Evolutionary conservation across 2,888 invertebrate species (phyloP), one percentile per base, ranked within the genome.

Genomic region (Cataglyphis altisquamis): DNA sequence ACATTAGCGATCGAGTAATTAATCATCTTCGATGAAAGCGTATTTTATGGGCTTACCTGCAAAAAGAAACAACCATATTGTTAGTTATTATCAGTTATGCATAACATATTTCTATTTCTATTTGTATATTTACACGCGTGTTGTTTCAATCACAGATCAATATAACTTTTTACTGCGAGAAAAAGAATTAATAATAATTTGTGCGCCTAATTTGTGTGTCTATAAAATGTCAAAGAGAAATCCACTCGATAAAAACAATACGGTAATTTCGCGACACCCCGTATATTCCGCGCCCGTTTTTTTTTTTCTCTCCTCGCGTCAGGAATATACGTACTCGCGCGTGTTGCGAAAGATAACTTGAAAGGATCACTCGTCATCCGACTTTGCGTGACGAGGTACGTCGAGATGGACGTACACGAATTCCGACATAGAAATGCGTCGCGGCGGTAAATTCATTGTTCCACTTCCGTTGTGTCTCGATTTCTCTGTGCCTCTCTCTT

Each of bases 401-500:
- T 60, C 72, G 25, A 41, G 70, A 41, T 70, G 78, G 78, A 78
- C 57, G 68, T 41, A 32, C 60, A n/a, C 60, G 78, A 70, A 80
- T 70, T 70, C 72, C 78, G 60, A 36, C 83, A 70, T 57, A 55
- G 74, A 88, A 82, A 82, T 75, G 73, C 70, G 77, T 87, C 75
- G 80, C 77, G 62, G 45, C 32, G 68, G 83, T 80, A 82, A 85
- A 82, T 84, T 87, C 84, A 89, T 89, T 89, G 89, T 89, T 70
- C 84, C 75, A 85, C 83, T 89, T 87, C 89, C 89, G 89, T 82
- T 87, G 70, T 86, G 80, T 89, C 85, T 87, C 57, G 86, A 85
- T 88, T 36, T 36, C 39, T 25, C 25, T 25, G 25, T 25, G 25
- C 25, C 25, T 25, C 25, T 25, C 85, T 88, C 48, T 52, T 1